phyloP scores from a whole-genome alignment of 2,888 invertebrate species.

The Aproaerema taeniolella region DNA sequence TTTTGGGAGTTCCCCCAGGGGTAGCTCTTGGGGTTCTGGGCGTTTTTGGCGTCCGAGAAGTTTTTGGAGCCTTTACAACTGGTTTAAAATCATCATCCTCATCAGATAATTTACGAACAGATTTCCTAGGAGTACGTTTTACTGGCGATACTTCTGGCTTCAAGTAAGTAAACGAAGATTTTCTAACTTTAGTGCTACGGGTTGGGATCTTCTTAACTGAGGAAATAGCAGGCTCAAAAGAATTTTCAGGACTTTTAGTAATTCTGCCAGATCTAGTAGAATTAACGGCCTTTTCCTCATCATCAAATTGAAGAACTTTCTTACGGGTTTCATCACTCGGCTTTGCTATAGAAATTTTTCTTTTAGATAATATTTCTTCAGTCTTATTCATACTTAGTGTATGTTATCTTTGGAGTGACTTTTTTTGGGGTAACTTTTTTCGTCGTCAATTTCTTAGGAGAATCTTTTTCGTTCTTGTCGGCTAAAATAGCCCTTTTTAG shows the following conservation, averaged over 20 bases:
- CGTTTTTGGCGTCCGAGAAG: constrained; percentile 28
- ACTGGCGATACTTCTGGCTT: constrained; percentile 35
- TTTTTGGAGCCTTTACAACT: constrained; percentile 35
- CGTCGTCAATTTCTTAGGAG: constrained; percentile 45
- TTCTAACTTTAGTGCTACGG: constrained; percentile 26
- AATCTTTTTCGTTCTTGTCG: constrained; percentile 57
- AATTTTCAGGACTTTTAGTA: constrained; percentile 35
- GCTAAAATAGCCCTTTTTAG: constrained; percentile 66
- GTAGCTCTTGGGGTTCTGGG: constrained; percentile 24
- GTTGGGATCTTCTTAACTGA: constrained; percentile 37
- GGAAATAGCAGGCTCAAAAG: constrained; percentile 48
- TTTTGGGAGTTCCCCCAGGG: constrained; percentile 40
- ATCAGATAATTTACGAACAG: constrained; percentile 31
- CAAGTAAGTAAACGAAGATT: constrained; percentile 25
- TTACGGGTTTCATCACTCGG: constrained; percentile 48
- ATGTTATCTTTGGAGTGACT: constrained; percentile 35
- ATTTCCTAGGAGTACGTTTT: constrained; percentile 31
- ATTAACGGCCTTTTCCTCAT: constrained; percentile 36
- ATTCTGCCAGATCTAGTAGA: constrained; percentile 46
- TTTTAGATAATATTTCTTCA: constrained; percentile 52
- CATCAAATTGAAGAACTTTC: constrained; percentile 52
- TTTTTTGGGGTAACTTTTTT: constrained; percentile 43
- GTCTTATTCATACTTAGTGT: constrained; percentile 39
- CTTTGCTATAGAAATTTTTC: constrained; percentile 45
- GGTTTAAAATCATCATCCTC: constrained; percentile 56